Conservation (phyloP, 2,113 vertebrate genomes). For the Microcebus griseorufus region DNA sequence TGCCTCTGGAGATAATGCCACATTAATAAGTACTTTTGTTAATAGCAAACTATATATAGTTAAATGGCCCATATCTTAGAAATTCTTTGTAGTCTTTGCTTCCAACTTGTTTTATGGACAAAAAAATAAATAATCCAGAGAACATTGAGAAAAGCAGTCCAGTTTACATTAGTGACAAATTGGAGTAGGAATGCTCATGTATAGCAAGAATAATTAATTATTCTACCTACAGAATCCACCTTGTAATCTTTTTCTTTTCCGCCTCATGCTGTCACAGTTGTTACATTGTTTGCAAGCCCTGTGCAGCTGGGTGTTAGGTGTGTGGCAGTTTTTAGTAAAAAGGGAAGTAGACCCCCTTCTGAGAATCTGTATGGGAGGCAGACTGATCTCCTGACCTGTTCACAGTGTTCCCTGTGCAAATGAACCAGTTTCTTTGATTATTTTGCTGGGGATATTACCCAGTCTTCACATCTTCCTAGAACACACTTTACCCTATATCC, state of each 20-base stretch:
- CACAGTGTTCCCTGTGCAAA: neutral
- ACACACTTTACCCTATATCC: neutral
- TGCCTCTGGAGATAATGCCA: neutral
- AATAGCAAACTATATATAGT: neutral
- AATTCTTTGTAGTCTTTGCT: neutral
- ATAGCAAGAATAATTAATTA: neutral
- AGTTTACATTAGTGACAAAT: neutral
- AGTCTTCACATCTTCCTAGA: neutral
- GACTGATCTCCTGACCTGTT: neutral
- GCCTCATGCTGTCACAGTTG: fast-evolving
- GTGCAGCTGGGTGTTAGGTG: neutral
- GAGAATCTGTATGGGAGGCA: neutral
- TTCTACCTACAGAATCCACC: neutral
- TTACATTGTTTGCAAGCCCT: too few relatives aligned
- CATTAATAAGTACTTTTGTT: neutral
- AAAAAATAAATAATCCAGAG: neutral
- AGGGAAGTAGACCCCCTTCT: neutral
- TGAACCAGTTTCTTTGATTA: neutral
- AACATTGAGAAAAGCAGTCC: neutral
- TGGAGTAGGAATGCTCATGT: neutral
- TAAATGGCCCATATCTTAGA: neutral
- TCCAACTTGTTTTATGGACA: neutral
- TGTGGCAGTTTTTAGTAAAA: neutral
- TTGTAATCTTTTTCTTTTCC: neutral
- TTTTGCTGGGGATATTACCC: neutral